Conservation (phyloP, 2,113 vertebrate species). For the Nymphicus hollandicus region DNA sequence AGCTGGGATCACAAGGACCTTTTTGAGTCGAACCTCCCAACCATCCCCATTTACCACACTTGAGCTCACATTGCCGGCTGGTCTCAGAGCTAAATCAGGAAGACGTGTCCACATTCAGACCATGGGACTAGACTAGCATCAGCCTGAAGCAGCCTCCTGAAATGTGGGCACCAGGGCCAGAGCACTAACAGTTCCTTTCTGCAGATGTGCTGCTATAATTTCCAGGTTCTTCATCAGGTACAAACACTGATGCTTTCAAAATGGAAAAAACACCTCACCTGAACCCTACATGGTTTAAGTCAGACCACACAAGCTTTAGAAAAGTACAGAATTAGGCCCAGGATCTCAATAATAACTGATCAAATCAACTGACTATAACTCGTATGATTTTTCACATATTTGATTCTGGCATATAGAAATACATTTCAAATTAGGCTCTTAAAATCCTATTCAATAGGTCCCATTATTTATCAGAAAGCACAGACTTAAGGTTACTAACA, state of each 20-base stretch:
- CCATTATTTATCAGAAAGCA: not conserved
- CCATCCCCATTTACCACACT: not conserved
- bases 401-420: not conserved
- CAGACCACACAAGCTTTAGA: not conserved
- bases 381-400: not conserved
- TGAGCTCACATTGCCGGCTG: not conserved
- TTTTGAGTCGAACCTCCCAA: not conserved
- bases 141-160: not conserved
- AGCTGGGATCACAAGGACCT: not conserved
- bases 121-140: not conserved
- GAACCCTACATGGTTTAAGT: not conserved
- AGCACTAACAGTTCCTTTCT: not conserved
- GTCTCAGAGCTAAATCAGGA: not conserved
- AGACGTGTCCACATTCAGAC: not conserved
- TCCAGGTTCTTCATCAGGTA: not conserved
- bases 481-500: not conserved
- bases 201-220: not conserved
- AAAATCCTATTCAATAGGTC: not conserved
- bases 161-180: not conserved
- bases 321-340: not conserved
- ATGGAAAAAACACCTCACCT: not conserved
- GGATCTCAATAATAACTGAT: not conserved
- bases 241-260: not conserved
- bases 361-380: not conserved
- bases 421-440: not conserved